phyloP scores from a whole-genome alignment of 2,797 vertebrate species.

The Tamandua tetradactyla region DNA sequence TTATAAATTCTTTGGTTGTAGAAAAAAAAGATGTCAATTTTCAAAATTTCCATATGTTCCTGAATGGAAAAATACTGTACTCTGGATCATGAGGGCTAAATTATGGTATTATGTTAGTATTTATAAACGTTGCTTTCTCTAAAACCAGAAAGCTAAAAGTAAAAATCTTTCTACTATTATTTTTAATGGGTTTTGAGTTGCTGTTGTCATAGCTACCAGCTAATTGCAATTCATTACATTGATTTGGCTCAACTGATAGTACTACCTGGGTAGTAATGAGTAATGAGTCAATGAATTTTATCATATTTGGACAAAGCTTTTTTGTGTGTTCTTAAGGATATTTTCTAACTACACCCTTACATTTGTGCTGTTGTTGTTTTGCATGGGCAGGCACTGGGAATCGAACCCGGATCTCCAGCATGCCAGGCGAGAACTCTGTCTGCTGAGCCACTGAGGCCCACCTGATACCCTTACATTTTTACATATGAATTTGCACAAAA shows the following conservation, averaged over 20 bases:
- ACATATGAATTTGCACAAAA: too few species aligned
- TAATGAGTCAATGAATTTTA: not conserved
- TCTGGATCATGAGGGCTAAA: not conserved
- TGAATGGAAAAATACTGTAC: not conserved
- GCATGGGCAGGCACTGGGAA: too few species aligned
- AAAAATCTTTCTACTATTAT: not conserved
- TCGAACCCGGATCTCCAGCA: too few species aligned
- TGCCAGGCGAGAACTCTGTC: too few species aligned
- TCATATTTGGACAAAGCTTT: not conserved
- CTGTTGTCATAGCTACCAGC: not conserved
- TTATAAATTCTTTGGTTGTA: not conserved
- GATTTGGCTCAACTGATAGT: not conserved
- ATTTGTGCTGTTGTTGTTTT: too few species aligned
- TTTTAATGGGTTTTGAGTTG: not conserved
- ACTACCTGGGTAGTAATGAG: not conserved
- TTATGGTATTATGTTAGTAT: not conserved
- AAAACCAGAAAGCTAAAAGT: conserved; percentile 5
- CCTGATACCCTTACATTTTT: too few species aligned
- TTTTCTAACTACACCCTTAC: not conserved
- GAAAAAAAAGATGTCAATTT: not conserved
- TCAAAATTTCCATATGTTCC: not conserved
- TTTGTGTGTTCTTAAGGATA: not conserved
- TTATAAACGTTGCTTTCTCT: not conserved
- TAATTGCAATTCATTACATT: not conserved
- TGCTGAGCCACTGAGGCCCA: too few species aligned